Conservation (phyloP, 2,797 vertebrate species). For the Syndactyla subalaris region DNA sequence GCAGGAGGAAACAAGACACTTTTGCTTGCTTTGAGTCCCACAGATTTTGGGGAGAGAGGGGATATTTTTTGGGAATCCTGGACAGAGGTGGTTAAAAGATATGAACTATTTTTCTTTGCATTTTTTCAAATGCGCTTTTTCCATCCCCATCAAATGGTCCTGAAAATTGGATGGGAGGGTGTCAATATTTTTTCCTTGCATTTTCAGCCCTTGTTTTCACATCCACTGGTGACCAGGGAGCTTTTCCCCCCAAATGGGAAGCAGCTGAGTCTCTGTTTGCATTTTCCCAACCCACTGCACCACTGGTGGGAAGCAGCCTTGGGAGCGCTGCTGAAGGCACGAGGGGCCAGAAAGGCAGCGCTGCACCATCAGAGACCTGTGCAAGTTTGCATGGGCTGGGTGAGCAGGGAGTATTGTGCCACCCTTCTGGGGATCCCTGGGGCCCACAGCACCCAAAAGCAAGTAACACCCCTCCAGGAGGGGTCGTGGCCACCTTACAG, state of each 20-base stretch:
- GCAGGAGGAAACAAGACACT: neutral
- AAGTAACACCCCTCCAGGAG: neutral
- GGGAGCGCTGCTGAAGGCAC: neutral
- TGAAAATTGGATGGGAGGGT: rapidly evolving
- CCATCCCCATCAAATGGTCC: neutral
- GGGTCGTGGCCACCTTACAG: neutral
- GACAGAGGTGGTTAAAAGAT: neutral
- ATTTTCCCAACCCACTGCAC: neutral
- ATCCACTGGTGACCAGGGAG: neutral
- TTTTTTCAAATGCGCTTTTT: neutral
- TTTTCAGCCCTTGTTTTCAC: neutral
- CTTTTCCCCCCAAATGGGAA: neutral
- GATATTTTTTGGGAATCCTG: neutral
- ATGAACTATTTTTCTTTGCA: neutral
- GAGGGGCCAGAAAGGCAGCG: rapidly evolving
- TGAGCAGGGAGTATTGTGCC: neutral
- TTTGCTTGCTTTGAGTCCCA: neutral
- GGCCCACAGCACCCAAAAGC: neutral
- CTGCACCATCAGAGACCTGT: neutral
- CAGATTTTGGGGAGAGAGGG: neutral
- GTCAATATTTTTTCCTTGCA: neutral
- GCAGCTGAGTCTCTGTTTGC: neutral
- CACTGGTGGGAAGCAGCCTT: neutral
- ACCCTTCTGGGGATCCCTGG: neutral
- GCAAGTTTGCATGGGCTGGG: neutral